phyloP scores from a whole-genome alignment of 1,140 invertebrate genomes.

The Pectinophora gossypiella region DNA sequence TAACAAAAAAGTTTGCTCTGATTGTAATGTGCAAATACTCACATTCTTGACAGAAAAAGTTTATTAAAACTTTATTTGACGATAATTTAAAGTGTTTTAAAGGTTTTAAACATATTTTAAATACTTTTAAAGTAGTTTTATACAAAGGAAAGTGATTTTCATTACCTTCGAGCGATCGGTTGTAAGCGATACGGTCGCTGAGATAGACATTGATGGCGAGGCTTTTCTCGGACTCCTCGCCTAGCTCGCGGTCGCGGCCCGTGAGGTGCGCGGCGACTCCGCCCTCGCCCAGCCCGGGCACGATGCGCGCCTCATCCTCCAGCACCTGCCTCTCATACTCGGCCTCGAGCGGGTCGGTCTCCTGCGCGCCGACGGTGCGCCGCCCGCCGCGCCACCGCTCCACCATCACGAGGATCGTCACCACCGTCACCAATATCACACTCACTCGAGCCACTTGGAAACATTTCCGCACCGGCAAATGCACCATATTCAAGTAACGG shows the following conservation, averaged over 20 bases:
- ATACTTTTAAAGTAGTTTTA: no score
- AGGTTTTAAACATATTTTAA: no score
- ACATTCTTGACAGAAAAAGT: no score
- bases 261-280: conserved; percentile 43
- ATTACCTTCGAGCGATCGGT: conserved; percentile 56
- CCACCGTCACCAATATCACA: conserved; percentile 44
- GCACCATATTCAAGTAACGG: conserved; percentile 31
- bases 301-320: conserved; percentile 52
- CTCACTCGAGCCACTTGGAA: conserved; percentile 48
- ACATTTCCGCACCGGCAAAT: conserved; percentile 58
- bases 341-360: conserved; percentile 25
- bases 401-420: conserved; percentile 44
- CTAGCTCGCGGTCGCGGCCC: conserved; percentile 44
- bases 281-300: conserved; percentile 56
- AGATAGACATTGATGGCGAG: conserved; percentile 61
- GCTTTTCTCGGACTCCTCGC: conserved; percentile 57
- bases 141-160: no score
- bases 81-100: no score
- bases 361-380: conserved; percentile 33
- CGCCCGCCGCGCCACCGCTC: conserved; percentile 59
- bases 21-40: no score
- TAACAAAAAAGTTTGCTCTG: no score
- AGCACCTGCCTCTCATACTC: conserved; percentile 48
- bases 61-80: no score
- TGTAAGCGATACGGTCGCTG: conserved; percentile 60